These are phyloP conservation scores for Oscheius sp. DNA, from an alignment of 2,888 invertebrate genomes.

Conservation along the genomic window DNA sequence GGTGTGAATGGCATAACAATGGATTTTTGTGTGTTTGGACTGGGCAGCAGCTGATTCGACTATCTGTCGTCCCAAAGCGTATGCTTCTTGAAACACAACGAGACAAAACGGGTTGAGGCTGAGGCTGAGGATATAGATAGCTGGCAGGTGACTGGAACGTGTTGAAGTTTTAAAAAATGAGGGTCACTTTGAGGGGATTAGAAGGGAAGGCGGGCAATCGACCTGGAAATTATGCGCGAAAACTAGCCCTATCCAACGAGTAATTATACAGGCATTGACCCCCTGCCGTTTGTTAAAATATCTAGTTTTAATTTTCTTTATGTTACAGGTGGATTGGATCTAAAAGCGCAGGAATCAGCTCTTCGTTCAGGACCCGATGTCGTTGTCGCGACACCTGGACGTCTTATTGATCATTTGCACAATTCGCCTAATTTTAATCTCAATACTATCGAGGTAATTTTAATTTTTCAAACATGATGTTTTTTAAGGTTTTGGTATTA, in stretches of 20 bases:
- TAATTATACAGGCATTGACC: constrained; percentile 2
- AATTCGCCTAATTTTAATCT: constrained; percentile 90
- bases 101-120: background rate
- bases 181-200: too few relatives aligned
- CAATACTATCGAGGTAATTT: constrained; percentile 82
- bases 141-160: background rate
- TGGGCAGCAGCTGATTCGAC: constrained; percentile 11
- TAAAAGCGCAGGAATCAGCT: constrained; percentile 74
- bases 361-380: constrained; percentile 88
- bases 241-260: constrained; percentile 33
- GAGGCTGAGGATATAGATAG: background rate
- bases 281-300: constrained; percentile 21
- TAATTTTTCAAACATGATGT: background rate
- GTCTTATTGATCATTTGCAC: constrained; percentile 93
- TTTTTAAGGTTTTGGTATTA: constrained; percentile 75
- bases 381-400: constrained; percentile 96
- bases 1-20: constrained; percentile 23
- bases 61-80: background rate
- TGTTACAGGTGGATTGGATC: constrained; percentile 74
- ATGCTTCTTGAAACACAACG: background rate
- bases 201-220: too few relatives aligned
- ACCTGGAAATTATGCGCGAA: constrained; percentile 7
- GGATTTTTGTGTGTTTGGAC: constrained; percentile 6
- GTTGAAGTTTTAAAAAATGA: background rate
- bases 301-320: constrained; percentile 22